phyloP scores from a whole-genome alignment of 2,113 vertebrate genomes.

The Plecotus auritus region DNA sequence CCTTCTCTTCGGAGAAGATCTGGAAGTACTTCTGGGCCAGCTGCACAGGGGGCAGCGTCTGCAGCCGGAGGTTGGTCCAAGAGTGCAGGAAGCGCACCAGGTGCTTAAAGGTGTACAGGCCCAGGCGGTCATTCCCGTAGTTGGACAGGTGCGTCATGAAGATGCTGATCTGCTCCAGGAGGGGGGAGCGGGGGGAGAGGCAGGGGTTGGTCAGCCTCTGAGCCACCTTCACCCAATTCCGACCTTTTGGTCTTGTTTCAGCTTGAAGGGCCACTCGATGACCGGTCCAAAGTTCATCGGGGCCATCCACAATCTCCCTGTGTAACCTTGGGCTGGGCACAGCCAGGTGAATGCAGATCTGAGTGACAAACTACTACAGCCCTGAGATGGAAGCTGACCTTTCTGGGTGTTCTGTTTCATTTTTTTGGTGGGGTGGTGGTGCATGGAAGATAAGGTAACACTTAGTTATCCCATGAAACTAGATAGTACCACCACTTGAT shows the following conservation, averaged over 20 bases:
- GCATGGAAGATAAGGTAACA: not conserved
- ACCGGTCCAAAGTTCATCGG: not conserved
- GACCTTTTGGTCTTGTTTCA: not conserved
- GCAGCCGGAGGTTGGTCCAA: constrained; percentile 96
- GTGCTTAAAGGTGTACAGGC: constrained; percentile 96
- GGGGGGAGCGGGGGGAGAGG: not conserved
- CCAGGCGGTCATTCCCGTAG: constrained; percentile 96
- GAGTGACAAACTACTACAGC: not conserved
- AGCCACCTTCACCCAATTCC: not conserved
- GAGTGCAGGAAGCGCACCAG: constrained; percentile 92
- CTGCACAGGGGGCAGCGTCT: constrained; percentile 93
- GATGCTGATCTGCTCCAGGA: constrained; percentile 90
- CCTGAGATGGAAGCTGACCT: not conserved
- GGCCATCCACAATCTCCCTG: not conserved
- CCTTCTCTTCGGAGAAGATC: constrained; percentile 96
- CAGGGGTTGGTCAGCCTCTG: not conserved
- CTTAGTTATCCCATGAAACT: not conserved
- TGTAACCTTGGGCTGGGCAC: not conserved
- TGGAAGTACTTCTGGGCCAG: constrained; percentile 98
- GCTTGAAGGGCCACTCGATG: not conserved
- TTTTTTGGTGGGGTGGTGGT: not conserved
- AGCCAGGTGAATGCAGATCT: not conserved
- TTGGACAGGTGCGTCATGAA: constrained; percentile 99
- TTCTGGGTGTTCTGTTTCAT: not conserved
- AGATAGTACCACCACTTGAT: not conserved